A percentile compares a stretch with the other conserved stretches of the same genome.
Conservation (phyloP, 2,113 vertebrate species). For the Ceyx margarethae region DNA sequence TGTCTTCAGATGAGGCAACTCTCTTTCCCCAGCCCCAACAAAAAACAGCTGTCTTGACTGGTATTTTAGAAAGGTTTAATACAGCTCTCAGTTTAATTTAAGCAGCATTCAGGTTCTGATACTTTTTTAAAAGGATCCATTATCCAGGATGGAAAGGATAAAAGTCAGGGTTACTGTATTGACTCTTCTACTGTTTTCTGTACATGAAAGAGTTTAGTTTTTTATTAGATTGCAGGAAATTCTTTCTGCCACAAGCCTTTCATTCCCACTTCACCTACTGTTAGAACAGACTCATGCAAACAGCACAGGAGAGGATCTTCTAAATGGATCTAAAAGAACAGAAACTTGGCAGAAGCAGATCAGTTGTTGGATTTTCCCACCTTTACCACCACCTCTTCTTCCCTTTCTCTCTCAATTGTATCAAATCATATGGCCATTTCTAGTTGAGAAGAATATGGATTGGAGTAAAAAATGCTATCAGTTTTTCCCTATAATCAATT, state of each 20-base stretch:
- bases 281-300: background rate
- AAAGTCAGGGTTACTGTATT: background rate
- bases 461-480: background rate
- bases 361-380: background rate
- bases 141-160: background rate
- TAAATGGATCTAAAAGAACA: background rate
- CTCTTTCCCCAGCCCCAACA: background rate
- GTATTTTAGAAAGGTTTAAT: constrained; percentile 1
- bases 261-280: background rate
- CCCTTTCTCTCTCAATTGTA: background rate
- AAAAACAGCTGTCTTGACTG: background rate
- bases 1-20: background rate
- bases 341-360: background rate
- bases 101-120: background rate
- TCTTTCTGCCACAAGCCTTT: background rate
- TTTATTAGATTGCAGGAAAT: background rate
- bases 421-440: background rate
- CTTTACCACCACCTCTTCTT: background rate
- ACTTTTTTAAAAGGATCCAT: background rate
- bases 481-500: background rate
- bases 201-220: background rate
- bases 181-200: background rate
- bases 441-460: background rate
- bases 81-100: background rate
- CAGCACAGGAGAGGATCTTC: background rate